Evolutionary conservation across 2,888 invertebrate genomes (phyloP), one percentile per base, ranked within the genome.

Genomic region (Tetheella fluctuosa): DNA sequence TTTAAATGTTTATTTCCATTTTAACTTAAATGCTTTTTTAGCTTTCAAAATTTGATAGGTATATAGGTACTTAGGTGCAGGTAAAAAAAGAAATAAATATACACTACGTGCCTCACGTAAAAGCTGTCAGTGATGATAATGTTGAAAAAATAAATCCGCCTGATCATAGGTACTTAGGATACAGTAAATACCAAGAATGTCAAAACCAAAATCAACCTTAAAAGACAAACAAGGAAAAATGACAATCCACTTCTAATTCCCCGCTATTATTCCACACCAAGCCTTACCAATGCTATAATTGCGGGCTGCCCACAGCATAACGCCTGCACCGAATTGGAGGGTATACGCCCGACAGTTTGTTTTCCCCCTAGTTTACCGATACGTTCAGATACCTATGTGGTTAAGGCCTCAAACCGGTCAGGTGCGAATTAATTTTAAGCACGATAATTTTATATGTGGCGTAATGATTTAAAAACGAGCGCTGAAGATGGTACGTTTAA

Each of bases 251-350:
- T 30, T n/a, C n/a, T 37, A 17, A 59, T 34, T 58, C 20, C n/a
- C 23, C 69, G 74, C 73, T 67, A 0, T 17, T 57, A 61, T 2
- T 70, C 2, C 0, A 5, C 61, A 71, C 64, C 39, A 52, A 60
- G 60, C 71, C 61, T 56, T 64, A 73, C 69, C 69, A 65, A 37
- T 37, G 57, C 48, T 64, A 76, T 86, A 85, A 87, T 88, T 85
- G 83, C 76, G 17, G 34, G 55, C 20, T 48, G 48, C 54, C 13
- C 23, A 71, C 64, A 71, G 74, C 64, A 63, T 69, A 67, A 73
- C 72, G 76, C 70, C 74, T 73, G 74, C 73, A 74, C 80, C 81
- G 76, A 85, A 87, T 84, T 81, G 82, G 72, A 83, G 79, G 79
- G 76, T 71, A 69, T 76, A 66, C 48, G 59, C 63, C 79, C 74